Evolutionary conservation across 1,140 invertebrate species (phyloP), one percentile per base, ranked within the genome.

Genomic region (Penaeus japonicus): DNA sequence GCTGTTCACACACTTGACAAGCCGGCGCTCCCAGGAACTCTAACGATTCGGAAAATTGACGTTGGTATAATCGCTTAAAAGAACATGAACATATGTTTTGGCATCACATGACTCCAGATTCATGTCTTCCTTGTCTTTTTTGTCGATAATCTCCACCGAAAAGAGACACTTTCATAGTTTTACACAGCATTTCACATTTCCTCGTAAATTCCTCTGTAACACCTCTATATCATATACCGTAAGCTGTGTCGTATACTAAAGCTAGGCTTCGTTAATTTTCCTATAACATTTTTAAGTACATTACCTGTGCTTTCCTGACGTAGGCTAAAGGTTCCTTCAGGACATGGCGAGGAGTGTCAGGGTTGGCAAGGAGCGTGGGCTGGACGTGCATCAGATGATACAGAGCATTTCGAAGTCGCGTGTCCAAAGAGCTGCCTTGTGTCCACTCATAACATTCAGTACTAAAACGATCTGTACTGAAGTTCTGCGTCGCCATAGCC

Each of bases 1-100:
- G 4, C 97, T 97, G 93, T 98, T 98, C 55, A 99, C 93, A 24
- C 97, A 98, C 93, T 99, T 99, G 90, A 98, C 95, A 85, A 99
- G 97, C 89, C 97, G 94, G 91, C 97, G 96, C 93, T 99, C 97
- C 97, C 98, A 99, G 87, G 96, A 95, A 84, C 96, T 95, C 93
- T 97, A 47, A 2, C 5, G 39, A 10, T 10, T 12, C 84, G 27
- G 86, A 89, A 32, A 82, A 75, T 24, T 24, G 70, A 27, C 20
- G 30, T 22, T 53, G 17, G 12, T 30, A 3, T 30, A 27, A 73
- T 18, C 20, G 39, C 0, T 47, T 12, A 47, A 7, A 47, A 47
- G 39, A 12, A 0, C 5, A 47, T 47, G 39, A 47, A 2, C 0
- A 0, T 47, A 47, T 47, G 12, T 47, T 47, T 12, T 47, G 39